These are phyloP conservation scores for Marasmarcha lunaedactyla DNA, from an alignment of 2,888 invertebrate genomes.

Conservation along the genomic window DNA sequence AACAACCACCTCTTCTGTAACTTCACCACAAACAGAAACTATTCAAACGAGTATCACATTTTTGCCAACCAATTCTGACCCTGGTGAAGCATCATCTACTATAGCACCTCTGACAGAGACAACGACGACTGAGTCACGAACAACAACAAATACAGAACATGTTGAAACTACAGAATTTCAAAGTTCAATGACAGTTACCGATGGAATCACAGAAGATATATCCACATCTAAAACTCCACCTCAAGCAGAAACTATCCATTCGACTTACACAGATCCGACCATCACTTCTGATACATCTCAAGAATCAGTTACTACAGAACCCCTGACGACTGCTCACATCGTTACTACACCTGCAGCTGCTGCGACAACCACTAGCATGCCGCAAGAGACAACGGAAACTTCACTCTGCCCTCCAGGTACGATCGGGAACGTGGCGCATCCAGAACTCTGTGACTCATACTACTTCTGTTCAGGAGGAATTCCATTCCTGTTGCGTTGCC, in stretches of 20 bases:
- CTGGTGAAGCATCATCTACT: too few relatives aligned
- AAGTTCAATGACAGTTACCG: too few relatives aligned
- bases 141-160: too few relatives aligned
- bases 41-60: too few relatives aligned
- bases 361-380: neutral
- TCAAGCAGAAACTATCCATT: neutral
- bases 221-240: constrained; percentile 2
- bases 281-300: neutral
- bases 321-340: neutral
- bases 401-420: constrained; percentile 20
- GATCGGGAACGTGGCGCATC: constrained; percentile 23
- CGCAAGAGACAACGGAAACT: neutral
- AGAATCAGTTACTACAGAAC: neutral
- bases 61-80: too few relatives aligned
- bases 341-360: too few relatives aligned
- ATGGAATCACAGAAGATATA: too few relatives aligned
- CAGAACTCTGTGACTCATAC: constrained; percentile 21
- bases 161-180: too few relatives aligned
- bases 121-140: too few relatives aligned
- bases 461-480: constrained; percentile 22
- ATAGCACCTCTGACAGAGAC: too few relatives aligned
- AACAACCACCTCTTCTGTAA: too few relatives aligned
- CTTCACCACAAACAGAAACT: too few relatives aligned
- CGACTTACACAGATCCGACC: neutral
- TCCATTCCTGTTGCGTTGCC: constrained; percentile 16